phyloP scores from a whole-genome alignment of 2,113 vertebrate genomes.

The Syrrhaptes paradoxus region DNA sequence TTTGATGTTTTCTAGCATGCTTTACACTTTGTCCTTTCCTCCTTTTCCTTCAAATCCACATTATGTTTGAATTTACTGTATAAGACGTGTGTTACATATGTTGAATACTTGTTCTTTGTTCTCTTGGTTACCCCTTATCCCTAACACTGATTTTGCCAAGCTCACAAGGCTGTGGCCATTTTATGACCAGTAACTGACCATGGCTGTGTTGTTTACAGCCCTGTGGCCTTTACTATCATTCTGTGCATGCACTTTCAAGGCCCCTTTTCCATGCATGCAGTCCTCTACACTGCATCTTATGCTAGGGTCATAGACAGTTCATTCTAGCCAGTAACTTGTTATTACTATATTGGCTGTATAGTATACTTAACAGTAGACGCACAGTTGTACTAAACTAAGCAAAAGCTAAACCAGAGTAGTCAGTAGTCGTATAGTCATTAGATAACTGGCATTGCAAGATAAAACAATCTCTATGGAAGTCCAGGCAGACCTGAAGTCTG shows the following conservation, averaged over 20 bases:
- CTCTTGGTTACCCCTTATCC: neutral
- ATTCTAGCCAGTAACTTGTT: neutral
- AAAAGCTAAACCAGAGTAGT: neutral
- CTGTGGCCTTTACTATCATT: neutral
- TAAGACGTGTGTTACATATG: neutral
- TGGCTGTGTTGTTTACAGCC: neutral
- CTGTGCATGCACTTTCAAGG: neutral
- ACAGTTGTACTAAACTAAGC: neutral
- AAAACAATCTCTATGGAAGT: neutral
- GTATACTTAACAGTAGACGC: neutral
- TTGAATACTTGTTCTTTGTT: neutral
- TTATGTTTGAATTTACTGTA: neutral
- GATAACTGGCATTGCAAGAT: neutral
- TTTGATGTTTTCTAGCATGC: neutral
- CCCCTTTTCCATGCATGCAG: neutral
- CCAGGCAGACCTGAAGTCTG: neutral
- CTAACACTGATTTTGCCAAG: neutral
- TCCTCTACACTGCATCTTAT: neutral
- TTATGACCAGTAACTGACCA: neutral
- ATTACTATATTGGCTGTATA: neutral
- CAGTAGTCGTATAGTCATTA: neutral
- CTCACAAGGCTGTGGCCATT: neutral
- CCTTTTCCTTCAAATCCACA: neutral
- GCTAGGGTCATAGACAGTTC: neutral
- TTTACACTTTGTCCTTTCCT: neutral